A percentile compares a stretch with the other conserved stretches of the same genome.
phyloP scores from a whole-genome alignment of 37 sponge, comb jelly and placozoan species.

The Axinella damicornis region DNA sequence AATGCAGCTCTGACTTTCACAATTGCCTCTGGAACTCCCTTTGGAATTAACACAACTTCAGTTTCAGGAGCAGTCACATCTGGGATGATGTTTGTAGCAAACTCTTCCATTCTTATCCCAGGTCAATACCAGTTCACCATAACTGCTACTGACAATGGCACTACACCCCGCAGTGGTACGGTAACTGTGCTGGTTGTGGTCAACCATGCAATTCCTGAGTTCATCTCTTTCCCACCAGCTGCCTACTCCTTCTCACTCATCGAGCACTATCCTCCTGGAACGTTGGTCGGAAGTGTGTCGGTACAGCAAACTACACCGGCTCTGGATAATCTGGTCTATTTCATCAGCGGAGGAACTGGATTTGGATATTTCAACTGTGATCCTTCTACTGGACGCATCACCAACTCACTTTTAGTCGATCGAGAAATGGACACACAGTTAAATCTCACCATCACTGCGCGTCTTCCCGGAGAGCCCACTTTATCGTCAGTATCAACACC shows the following conservation, averaged over 20 bases:
- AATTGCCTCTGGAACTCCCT: not conserved
- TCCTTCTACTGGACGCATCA: slow-evolving; percentile 12
- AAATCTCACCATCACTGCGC: slow-evolving; percentile 10
- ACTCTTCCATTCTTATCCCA: slow-evolving; percentile 9
- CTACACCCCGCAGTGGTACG: not conserved
- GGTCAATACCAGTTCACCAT: slow-evolving; percentile 21
- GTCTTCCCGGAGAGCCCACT: not conserved
- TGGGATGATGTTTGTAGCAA: slow-evolving; percentile 4
- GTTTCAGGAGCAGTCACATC: not conserved
- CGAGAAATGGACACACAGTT: slow-evolving; percentile 1
- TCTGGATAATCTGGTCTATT: slow-evolving; percentile 24
- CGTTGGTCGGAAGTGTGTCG: slow-evolving; percentile 33
- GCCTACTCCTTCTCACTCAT: slow-evolving; percentile 12
- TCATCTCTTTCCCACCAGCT: not conserved
- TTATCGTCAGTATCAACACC: not conserved
- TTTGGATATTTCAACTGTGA: not conserved
- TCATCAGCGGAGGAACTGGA: slow-evolving; percentile 12
- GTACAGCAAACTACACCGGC: slow-evolving; percentile 15
- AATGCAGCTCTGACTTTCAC: slow-evolving; percentile 31
- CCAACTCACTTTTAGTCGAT: not conserved
- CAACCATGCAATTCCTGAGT: slow-evolving; percentile 34
- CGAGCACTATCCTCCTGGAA: slow-evolving; percentile 15
- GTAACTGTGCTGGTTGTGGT: slow-evolving; percentile 32
- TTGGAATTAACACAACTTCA: slow-evolving; percentile 1
- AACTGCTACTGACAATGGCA: slow-evolving; percentile 40